phyloP scores from a whole-genome alignment of 1,140 invertebrate species.

The Drosophila sucinea region DNA sequence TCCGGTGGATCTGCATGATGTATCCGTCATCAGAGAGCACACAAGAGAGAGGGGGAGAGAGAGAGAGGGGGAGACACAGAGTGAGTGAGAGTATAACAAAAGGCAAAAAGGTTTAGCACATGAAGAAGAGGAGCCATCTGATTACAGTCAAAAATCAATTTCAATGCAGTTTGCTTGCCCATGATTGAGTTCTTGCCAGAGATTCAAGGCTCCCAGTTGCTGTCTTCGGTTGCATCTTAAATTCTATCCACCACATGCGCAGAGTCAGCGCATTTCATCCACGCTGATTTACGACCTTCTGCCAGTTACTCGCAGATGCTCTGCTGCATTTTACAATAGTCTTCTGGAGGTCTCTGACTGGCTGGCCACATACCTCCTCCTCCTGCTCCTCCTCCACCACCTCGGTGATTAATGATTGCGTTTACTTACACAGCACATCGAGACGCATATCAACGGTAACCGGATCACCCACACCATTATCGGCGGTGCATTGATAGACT shows the following conservation, averaged over 20 bases:
- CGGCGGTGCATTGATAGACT: slow-evolving; percentile 87
- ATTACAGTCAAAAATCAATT: slow-evolving; percentile 68
- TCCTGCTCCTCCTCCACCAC: no score
- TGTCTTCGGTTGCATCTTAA: background rate
- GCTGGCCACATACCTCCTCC: background rate
- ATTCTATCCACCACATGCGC: background rate
- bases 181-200: slow-evolving; percentile 24
- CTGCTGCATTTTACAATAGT: background rate
- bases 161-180: slow-evolving; percentile 53
- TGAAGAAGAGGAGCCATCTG: slow-evolving; percentile 52
- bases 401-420: slow-evolving; percentile 23
- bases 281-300: background rate
- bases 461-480: slow-evolving; percentile 87
- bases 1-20: slow-evolving; percentile 85
- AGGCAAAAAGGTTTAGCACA: slow-evolving; percentile 43
- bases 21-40: slow-evolving; percentile 33
- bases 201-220: slow-evolving; percentile 28
- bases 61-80: no score
- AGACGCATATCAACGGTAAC: slow-evolving; percentile 86
- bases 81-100: slow-evolving; percentile 6
- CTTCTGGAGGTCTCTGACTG: background rate
- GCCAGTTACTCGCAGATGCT: slow-evolving; percentile 1
- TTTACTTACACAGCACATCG: slow-evolving; percentile 86
- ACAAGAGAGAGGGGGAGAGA: slow-evolving; percentile 13
- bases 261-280: background rate